These are phyloP conservation scores for Acromyrmex heyeri DNA, from an alignment of 1,140 invertebrate genomes.

Conservation along the genomic window DNA sequence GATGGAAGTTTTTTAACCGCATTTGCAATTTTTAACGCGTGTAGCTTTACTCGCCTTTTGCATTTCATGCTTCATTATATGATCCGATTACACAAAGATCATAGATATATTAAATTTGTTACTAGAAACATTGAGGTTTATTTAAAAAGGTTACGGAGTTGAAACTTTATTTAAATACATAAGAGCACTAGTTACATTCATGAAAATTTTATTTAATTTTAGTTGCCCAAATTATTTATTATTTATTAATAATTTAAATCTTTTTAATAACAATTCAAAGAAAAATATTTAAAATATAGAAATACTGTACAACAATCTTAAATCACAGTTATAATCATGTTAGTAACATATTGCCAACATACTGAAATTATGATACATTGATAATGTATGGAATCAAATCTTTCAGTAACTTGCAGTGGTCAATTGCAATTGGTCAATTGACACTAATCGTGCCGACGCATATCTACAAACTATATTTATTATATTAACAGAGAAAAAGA, in stretches of 20 bases:
- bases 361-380: background rate
- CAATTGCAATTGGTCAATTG: background rate
- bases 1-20: no score
- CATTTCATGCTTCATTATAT: no score
- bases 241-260: background rate
- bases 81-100: background rate
- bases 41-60: background rate
- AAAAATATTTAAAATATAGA: slow-evolving; percentile 5
- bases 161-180: background rate
- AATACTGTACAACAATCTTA: slow-evolving; percentile 9
- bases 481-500: background rate
- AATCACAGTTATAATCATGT: slow-evolving; percentile 5
- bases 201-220: slow-evolving; percentile 3
- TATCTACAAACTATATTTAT: slow-evolving; percentile 19
- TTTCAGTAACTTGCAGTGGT: background rate
- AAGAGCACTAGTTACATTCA: background rate
- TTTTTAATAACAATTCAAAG: background rate
- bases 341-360: background rate
- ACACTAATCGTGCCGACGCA: background rate
- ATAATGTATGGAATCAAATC: slow-evolving; percentile 1
- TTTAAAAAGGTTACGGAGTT: background rate
- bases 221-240: background rate
- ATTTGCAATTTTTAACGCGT: no score
- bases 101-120: background rate
- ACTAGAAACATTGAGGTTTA: background rate